Evolutionary conservation across 2,113 vertebrate species (phyloP), one percentile per base, ranked within the genome.

Genomic region (Sisor rabdophorus): DNA sequence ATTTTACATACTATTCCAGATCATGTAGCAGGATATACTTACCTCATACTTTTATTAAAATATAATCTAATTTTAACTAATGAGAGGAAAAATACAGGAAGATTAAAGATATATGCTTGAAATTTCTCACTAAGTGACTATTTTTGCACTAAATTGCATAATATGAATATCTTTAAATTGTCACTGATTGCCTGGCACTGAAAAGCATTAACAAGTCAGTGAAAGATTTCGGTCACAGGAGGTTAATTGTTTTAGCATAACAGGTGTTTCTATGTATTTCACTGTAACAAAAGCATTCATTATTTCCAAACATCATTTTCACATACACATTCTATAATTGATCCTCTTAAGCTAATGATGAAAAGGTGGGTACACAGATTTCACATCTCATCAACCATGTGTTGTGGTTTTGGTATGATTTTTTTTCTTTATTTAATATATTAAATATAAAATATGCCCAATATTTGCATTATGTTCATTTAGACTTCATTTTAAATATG

Each of bases 1-100:
- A 91, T 92, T 91, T 91, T 88, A 87, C 87, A 87, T 87, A 88
- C 88, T 87, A 88, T 89, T 89, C 71, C 77, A 54, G 89, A 89
- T 73, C 81, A 80, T 87, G 87, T 87, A 48, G 40, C 80, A 50
- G 47, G 15, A 61, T 70, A 11, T 56, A 17, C 11, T 10, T n/a
- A 81, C 83, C 79, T 75, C 72, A 77, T n/a, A n/a, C n/a, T n/a
- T n/a, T n/a, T n/a, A n/a, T n/a, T n/a, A n/a, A n/a, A n/a, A n/a
- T n/a, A n/a, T n/a, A n/a, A n/a, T n/a, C n/a, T n/a, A n/a, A 80
- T 82, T 71, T 77, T 60, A 73, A 79, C 75, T 81, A 81, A 85
- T 84, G 87, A 82, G 81, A 19, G 63, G 32, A 52, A 75, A 40
- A 53, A 65, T 10, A 40, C 60, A 65, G 16, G 28, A 30, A 54